Base-by-base conservation (phyloP, 2,113 vertebrate species). In the Scalopus aquaticus region DNA sequence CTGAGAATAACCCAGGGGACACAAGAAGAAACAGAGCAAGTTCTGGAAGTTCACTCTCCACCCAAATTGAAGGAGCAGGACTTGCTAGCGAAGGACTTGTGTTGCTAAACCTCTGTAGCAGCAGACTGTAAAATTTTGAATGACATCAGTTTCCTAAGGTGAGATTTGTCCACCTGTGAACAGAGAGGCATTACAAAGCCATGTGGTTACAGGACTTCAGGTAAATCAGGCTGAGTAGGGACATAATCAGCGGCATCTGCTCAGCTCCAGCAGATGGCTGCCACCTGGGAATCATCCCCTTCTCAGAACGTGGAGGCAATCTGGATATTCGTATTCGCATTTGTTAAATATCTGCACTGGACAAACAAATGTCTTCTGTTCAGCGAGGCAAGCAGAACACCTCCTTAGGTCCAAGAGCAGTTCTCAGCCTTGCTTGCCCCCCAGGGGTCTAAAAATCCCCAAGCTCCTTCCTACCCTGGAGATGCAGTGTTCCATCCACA, bases 151-250 rank as follows among this genome's bases (percentile, higher is more conserved):
- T 62, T 49, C 67, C 58, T 58, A 11, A 20, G 28, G 51, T n/a
- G 46, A 56, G 9, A 65, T 9, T 2, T 70, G 37, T 46, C 46
- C 8, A 15, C 30, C 28, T 69, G 13, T 42, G 35, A 32, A 9
- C 67, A 62, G 13, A 74, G 10, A 39, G 20, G 22, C 42, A 8
- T 44, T 32, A 1, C 30, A 77, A 17, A 39, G 30, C 30, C 4
- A 0, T 30, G 5, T 9, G n/a, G 64, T 44, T 24, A 15, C 0
- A 30, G 11, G 37, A 16, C 28, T 39, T 13, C 0, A 10, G 35
- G 5, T 3, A 5, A 56, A 4, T 32, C 11, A 0, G 4, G 7
- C 19, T 32, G 4, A 4, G 32, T 0, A 4, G 60, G 30, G 12
- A 11, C 0, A 9, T 6, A 30, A 24, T 39, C 65, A 46, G 60